A percentile compares a stretch with the other conserved stretches of the same genome.
phyloP scores from a whole-genome alignment of 2,888 invertebrate genomes.

The Protula sp. region DNA sequence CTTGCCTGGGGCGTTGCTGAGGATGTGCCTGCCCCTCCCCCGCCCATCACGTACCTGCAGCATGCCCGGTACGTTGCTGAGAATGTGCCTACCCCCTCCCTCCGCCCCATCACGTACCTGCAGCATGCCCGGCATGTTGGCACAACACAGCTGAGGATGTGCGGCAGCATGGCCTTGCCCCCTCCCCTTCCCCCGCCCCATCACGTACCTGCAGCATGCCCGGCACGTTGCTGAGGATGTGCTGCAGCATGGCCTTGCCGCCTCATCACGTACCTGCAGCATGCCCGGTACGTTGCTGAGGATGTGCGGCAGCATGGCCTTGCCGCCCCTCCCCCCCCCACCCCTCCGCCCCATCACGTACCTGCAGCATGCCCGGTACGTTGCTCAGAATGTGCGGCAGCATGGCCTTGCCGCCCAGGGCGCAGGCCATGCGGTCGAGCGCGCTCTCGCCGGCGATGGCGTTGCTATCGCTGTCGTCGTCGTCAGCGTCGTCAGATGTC shows the following conservation, averaged over 20 bases:
- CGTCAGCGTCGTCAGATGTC: constrained; percentile 86
- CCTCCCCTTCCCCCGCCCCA: too few species aligned
- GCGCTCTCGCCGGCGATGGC: constrained; percentile 94
- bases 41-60: constrained; percentile 66
- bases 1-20: too few species aligned
- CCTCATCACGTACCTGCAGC: constrained; percentile 76
- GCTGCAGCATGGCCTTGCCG: constrained; percentile 83
- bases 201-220: constrained; percentile 72
- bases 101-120: constrained; percentile 63
- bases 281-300: constrained; percentile 79
- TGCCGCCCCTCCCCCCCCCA: too few species aligned
- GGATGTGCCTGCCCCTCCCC: too few species aligned
- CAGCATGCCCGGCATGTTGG: constrained; percentile 82
- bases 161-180: constrained; percentile 83
- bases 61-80: constrained; percentile 81
- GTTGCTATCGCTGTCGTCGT: constrained; percentile 68
- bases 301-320: constrained; percentile 84
- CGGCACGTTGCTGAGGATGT: constrained; percentile 79
- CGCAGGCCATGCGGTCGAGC: constrained; percentile 93
- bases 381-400: constrained; percentile 79
- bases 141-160: too few species aligned
- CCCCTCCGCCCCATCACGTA: too few species aligned
- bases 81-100: too few species aligned
- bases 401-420: constrained; percentile 88
- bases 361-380: constrained; percentile 80